phyloP scores from a whole-genome alignment of 2,113 vertebrate genomes.

The Austrofundulus limnaeus region DNA sequence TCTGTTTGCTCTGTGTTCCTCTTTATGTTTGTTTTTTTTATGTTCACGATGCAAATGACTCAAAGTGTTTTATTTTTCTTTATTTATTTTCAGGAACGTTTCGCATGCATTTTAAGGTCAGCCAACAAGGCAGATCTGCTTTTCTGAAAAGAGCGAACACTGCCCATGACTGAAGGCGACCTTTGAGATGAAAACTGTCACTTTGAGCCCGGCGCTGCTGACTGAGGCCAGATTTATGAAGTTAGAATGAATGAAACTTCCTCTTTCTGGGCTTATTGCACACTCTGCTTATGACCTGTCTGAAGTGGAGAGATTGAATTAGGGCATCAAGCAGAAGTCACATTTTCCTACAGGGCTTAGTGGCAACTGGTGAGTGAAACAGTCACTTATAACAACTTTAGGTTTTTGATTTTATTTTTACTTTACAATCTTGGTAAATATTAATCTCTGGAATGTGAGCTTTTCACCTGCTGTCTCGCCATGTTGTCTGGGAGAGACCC shows the following conservation, averaged over 20 bases:
- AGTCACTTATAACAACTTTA: no score
- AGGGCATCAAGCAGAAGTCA: neutral
- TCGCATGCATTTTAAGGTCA: neutral
- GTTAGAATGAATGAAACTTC: no score
- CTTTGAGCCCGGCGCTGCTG: no score
- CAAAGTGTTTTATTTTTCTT: neutral
- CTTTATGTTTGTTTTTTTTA: no score
- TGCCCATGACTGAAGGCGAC: conserved; percentile 3
- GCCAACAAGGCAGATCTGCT: conserved; percentile 6
- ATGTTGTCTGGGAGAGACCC: conserved; percentile 20
- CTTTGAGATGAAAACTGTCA: neutral
- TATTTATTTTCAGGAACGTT: no score
- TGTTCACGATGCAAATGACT: no score
- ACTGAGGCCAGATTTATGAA: no score
- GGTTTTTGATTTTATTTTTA: neutral
- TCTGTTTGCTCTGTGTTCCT: no score
- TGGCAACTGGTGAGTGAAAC: conserved; percentile 19
- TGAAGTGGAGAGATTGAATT: neutral
- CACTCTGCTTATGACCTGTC: neutral
- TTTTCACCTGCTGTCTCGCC: conserved; percentile 46
- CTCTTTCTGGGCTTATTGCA: no score
- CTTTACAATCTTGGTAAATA: neutral
- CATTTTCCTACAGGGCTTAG: conserved; percentile 10
- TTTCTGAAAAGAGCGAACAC: conserved; percentile 9
- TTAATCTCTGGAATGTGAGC: conserved; percentile 42